Evolutionary conservation across 2,888 invertebrate genomes (phyloP).

Genomic region (Bugulina stolonifera): DNA sequence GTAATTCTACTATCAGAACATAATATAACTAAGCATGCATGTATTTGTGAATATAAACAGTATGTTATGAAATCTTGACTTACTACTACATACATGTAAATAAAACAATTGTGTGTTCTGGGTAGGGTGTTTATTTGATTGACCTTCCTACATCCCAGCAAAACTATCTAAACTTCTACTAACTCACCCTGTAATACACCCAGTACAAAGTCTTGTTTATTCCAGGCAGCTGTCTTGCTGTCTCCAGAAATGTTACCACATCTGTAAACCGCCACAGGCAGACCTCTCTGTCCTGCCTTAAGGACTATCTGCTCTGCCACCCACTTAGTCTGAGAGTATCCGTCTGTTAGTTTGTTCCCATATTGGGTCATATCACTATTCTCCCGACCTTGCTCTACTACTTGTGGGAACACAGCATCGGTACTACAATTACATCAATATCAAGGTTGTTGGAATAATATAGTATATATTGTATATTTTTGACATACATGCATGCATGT

Average conservation of each 20-base stretch:
- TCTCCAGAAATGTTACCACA: constrained; percentile 53
- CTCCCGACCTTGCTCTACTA: constrained; percentile 43
- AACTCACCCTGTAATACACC: constrained; percentile 46
- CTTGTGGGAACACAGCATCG: constrained; percentile 52
- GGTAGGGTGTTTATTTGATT: too few species aligned
- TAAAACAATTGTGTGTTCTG: too few species aligned
- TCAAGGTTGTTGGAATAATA: too few species aligned
- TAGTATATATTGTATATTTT: too few species aligned
- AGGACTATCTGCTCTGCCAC: constrained; percentile 53
- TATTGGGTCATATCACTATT: constrained; percentile 38
- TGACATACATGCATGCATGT: too few species aligned
- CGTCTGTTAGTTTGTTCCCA: constrained; percentile 43
- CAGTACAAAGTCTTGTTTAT: constrained; percentile 52
- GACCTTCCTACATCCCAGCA: too few species aligned
- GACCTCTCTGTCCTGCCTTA: constrained; percentile 46
- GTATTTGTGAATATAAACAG: too few species aligned
- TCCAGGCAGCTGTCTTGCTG: constrained; percentile 46
- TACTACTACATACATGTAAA: too few species aligned
- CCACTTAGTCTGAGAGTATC: constrained; percentile 54
- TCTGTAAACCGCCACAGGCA: constrained; percentile 52
- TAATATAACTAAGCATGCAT: too few species aligned
- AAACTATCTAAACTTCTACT: too few species aligned
- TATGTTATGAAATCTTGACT: too few species aligned
- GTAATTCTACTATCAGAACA: too few species aligned
- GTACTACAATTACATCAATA: constrained; percentile 50